Conservation (phyloP, 2,888 invertebrate species). For the Eupithecia inturbata region DNA sequence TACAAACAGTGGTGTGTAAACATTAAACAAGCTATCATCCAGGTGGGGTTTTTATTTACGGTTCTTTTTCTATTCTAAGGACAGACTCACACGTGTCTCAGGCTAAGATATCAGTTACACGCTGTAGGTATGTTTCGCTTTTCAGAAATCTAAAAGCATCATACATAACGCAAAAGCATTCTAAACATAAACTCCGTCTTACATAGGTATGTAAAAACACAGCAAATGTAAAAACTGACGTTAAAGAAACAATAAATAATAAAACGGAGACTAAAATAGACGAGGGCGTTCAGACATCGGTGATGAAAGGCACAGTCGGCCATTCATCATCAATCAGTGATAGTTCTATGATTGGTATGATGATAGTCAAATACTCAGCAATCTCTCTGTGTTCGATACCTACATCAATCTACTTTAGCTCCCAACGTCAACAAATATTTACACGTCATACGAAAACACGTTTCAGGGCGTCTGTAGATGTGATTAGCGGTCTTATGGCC, state of each 20-base stretch:
- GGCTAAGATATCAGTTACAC: not conserved
- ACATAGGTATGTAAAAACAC: constrained; percentile 61
- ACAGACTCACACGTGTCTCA: not conserved
- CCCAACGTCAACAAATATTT: not conserved
- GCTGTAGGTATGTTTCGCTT: not conserved
- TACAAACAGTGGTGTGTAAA: constrained; percentile 56
- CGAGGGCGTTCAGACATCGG: constrained; percentile 52
- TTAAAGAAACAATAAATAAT: constrained; percentile 52
- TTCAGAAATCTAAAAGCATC: constrained; percentile 6
- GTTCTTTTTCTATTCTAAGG: constrained; percentile 29
- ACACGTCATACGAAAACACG: not conserved
- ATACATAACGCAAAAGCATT: not conserved
- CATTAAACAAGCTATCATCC: constrained; percentile 54
- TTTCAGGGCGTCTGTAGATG: not conserved
- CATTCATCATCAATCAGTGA: constrained; percentile 45
- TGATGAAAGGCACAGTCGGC: constrained; percentile 52
- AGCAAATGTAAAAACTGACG: constrained; percentile 55
- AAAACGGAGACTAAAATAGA: constrained; percentile 52
- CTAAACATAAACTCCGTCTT: constrained; percentile 62
- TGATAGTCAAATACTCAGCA: constrained; percentile 17
- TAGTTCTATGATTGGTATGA: constrained; percentile 33
- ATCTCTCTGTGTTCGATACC: constrained; percentile 6
- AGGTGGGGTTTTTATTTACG: constrained; percentile 42
- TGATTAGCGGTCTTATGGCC: not conserved
- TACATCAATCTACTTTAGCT: not conserved